A percentile compares a stretch with the other conserved stretches of the same genome.
These are phyloP conservation scores for Synaphobranchus kaupii DNA, from an alignment of 2,797 vertebrate genomes.

Conservation along the genomic window DNA sequence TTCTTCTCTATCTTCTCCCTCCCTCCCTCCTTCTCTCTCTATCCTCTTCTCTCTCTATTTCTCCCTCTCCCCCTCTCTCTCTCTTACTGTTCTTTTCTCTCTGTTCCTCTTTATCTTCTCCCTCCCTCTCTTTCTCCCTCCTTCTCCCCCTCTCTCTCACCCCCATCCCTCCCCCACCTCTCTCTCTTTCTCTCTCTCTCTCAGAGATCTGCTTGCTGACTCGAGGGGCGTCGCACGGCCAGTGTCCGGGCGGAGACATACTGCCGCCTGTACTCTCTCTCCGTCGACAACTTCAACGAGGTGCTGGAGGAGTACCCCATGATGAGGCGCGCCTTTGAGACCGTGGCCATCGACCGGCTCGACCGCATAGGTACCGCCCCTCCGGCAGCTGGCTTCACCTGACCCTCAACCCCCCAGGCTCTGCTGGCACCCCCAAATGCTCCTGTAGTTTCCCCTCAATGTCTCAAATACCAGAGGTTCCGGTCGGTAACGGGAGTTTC, in stretches of 20 bases:
- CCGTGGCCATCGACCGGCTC: slow-evolving; percentile 89
- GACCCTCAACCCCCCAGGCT: neutral
- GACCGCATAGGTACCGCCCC: slow-evolving; percentile 82
- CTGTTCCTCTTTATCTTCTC: neutral
- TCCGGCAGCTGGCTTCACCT: neutral
- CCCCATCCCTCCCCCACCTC: neutral
- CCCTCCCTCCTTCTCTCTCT: too few relatives aligned
- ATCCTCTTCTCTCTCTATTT: too few relatives aligned
- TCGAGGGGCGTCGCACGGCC: slow-evolving; percentile 84
- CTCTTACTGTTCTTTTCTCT: slow-evolving; percentile 32
- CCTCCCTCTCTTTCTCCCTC: too few relatives aligned
- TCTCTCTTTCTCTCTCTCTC: neutral
- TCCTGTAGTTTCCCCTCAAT: too few relatives aligned
- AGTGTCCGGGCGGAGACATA: slow-evolving; percentile 89
- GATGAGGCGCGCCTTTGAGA: slow-evolving; percentile 93
- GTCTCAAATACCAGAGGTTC: too few relatives aligned
- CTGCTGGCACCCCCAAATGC: neutral
- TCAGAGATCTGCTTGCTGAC: slow-evolving; percentile 1
- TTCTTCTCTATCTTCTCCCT: too few relatives aligned
- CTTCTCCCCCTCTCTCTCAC: too few relatives aligned
- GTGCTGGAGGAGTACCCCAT: slow-evolving; percentile 94
- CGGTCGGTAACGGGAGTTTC: neutral
- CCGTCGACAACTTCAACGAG: slow-evolving; percentile 93
- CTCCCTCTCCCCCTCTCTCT: neutral
- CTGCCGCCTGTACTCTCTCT: slow-evolving; percentile 88